Evolutionary conservation across 2,888 invertebrate genomes (phyloP).

Genomic region (Augochlorella aurata): DNA sequence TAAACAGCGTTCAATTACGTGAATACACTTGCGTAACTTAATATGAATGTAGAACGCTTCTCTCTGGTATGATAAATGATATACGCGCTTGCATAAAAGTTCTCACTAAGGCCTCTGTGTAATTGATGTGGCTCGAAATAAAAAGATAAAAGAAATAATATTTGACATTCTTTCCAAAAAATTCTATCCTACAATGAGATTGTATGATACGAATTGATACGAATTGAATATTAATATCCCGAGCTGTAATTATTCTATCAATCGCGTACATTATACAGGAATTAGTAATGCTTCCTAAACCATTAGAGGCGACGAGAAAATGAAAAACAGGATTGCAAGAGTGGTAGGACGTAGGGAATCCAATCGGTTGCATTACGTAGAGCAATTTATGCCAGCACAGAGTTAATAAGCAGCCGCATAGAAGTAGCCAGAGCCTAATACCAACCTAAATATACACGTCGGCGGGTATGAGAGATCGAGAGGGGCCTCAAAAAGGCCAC

Average conservation of each 20-base stretch:
- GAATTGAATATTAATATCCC: conserved; percentile 26
- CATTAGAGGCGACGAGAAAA: conserved; percentile 30
- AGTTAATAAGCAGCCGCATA: conserved; percentile 74
- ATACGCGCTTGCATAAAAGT: conserved; percentile 4
- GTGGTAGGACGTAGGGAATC: conserved; percentile 30
- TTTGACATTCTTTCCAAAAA: neutral
- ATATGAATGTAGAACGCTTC: conserved; percentile 12
- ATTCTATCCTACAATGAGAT: neutral
- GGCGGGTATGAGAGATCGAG: conserved; percentile 51
- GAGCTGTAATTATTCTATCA: conserved; percentile 39
- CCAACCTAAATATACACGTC: conserved; percentile 75
- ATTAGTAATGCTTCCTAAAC: conserved; percentile 47
- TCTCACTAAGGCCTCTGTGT: neutral
- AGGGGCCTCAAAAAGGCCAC: conserved; percentile 56
- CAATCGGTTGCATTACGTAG: conserved; percentile 59
- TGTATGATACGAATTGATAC: conserved; percentile 9
- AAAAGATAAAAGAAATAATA: neutral
- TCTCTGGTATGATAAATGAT: conserved; percentile 1
- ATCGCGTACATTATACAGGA: conserved; percentile 15
- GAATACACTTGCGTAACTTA: conserved; percentile 15
- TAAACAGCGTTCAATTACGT: conserved; percentile 10
- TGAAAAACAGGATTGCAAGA: neutral
- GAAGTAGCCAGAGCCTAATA: conserved; percentile 70
- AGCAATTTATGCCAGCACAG: conserved; percentile 57
- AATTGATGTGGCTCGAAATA: neutral